Evolutionary conservation across 1,140 invertebrate genomes (phyloP), one percentile per base, ranked within the genome.

Genomic region (Achatina immaculata): DNA sequence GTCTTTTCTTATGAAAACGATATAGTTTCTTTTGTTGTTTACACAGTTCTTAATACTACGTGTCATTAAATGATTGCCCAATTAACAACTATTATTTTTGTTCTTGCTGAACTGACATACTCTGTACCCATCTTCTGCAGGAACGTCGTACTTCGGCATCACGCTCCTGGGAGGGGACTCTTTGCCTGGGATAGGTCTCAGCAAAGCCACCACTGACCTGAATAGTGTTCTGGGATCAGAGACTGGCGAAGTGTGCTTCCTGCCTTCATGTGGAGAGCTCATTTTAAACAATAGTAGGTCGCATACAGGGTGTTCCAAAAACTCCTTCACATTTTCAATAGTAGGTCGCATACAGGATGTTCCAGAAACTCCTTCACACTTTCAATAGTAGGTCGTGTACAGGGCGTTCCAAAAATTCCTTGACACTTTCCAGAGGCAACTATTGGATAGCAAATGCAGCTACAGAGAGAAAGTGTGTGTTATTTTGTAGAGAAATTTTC

Each of bases 191-290:
- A 75, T 82, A 31, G 81, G 81, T 0, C 58, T 82, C 11, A 82
- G 81, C 40, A 71, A 72, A n/a, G 76, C 81, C n/a, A 76, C 77
- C 7, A 79, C 69, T 42, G 81, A 82, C 40, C 58, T 82, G 14
- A 82, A 79, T 71, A 80, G 75, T 51, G 42, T 80, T 28, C 81
- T 82, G 21, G 81, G 81, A 16, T 75, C 77, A 7, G 81, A 82
- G 43, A 79, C 4, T 66, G 81, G 81, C 7, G 81, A 82, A 36
- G 72, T 82, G 77, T 79, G 81, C 51, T 82, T 82, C 71, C 58
- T 79, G 19, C 81, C 81, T n/a, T 79, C 81, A 28, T 36, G 16
- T 11, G 42, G 40, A 28, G 71, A 79, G 34, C 28, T 79, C 0
- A 72, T 82, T 43, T 24, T 72, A 43, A 66, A 82, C 38, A 82